Percentiles rank a stretch among this genome's conserved stretches.
Evolutionary conservation across 2,797 vertebrate genomes (phyloP).

Genomic region (Chlorospingus flavigularis): DNA sequence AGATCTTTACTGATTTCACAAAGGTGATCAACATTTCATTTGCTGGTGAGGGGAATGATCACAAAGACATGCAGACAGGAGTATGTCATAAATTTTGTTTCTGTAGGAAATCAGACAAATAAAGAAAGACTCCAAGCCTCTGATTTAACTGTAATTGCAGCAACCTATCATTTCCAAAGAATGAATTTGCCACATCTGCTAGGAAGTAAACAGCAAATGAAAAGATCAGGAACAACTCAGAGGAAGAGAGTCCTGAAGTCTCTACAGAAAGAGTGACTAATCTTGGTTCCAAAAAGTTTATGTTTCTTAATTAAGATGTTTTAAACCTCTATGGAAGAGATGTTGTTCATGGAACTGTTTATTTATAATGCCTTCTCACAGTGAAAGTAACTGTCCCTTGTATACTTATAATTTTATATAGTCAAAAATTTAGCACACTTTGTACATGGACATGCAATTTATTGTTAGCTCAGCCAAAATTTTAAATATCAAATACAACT

Average conservation of each 20-base stretch:
- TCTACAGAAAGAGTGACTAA: neutral
- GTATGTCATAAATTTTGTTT: neutral
- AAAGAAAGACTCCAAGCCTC: neutral
- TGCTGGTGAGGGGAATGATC: neutral
- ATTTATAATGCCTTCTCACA: neutral
- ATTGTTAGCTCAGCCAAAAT: neutral
- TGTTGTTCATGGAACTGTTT: neutral
- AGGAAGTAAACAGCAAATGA: neutral
- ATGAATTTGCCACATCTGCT: neutral
- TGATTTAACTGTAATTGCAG: neutral
- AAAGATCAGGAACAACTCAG: neutral
- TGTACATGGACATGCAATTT: neutral
- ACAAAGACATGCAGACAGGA: neutral
- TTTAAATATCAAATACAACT: neutral
- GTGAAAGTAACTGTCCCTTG: neutral
- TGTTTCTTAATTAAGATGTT: neutral
- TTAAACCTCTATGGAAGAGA: neutral
- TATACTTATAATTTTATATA: neutral
- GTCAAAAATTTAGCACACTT: neutral
- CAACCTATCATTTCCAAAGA: neutral
- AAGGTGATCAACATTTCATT: neutral
- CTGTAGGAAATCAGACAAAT: neutral
- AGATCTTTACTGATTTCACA: neutral
- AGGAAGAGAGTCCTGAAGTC: neutral
- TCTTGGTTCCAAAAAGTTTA: neutral